These are phyloP conservation scores for Capromys pilorides DNA, from an alignment of 2,797 vertebrate species.

Conservation along the genomic window DNA sequence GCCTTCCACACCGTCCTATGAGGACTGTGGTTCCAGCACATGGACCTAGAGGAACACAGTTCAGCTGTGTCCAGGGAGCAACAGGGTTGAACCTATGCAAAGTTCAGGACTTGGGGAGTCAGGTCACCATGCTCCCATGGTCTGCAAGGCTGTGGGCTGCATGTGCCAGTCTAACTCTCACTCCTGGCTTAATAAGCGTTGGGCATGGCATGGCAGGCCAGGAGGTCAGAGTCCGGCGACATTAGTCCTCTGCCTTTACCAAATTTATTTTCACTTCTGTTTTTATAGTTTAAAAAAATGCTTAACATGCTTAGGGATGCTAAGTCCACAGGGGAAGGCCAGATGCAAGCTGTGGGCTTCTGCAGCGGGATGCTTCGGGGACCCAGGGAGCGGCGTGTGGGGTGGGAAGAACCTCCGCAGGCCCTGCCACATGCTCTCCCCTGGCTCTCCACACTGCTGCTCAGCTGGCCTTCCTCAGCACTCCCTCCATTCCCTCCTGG, in stretches of 20 bases:
- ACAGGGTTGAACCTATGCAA: neutral
- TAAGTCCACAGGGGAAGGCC: neutral
- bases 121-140: neutral
- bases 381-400: neutral
- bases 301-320: neutral
- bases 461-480: neutral
- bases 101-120: neutral
- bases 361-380: neutral
- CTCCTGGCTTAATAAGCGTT: neutral
- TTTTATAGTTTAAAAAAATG: neutral
- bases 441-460: accelerated
- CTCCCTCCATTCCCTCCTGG: neutral
- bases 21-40: neutral
- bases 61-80: neutral
- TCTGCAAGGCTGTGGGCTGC: neutral
- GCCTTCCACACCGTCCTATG: neutral
- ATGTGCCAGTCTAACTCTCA: neutral
- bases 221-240: neutral
- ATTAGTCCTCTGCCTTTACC: neutral
- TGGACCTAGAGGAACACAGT: neutral
- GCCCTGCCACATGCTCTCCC: accelerated
- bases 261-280: conserved; percentile 1
- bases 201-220: no score
- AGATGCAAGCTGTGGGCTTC: neutral
- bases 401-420: accelerated